These are phyloP conservation scores for Drosophila melanosoma DNA, from an alignment of 2,888 invertebrate species.

Conservation along the genomic window DNA sequence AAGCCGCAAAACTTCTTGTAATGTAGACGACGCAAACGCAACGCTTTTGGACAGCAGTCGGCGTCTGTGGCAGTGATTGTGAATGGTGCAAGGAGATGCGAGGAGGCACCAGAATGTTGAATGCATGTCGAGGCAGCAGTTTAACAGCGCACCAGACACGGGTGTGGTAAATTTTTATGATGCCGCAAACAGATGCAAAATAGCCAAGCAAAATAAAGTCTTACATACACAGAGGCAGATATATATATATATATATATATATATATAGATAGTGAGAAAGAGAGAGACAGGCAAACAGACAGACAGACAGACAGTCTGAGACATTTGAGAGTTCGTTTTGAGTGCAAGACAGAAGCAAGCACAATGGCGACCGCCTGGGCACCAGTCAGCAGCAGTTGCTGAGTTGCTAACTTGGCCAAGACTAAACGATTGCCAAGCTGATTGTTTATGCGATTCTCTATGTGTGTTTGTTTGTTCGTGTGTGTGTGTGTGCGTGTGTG, in stretches of 20 bases:
- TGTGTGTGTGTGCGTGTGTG: constrained; percentile 19
- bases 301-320: constrained; percentile 31
- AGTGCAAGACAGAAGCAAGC: constrained; percentile 35
- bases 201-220: constrained; percentile 65
- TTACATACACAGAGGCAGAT: constrained; percentile 19
- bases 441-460: constrained; percentile 38
- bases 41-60: constrained; percentile 46
- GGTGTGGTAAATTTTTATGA: constrained; percentile 78
- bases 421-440: constrained; percentile 55
- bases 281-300: constrained; percentile 9
- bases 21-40: constrained; percentile 41
- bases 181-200: constrained; percentile 80
- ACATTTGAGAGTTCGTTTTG: constrained; percentile 44
- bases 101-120: constrained; percentile 5
- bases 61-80: constrained; percentile 54
- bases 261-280: constrained; percentile 3
- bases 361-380: constrained; percentile 72
- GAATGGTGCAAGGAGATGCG: constrained; percentile 16
- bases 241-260: constrained; percentile 2
- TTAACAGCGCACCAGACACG: constrained; percentile 73
- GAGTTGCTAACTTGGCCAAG: constrained; percentile 60
- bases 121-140: constrained; percentile 67
- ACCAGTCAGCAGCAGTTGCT: constrained; percentile 67
- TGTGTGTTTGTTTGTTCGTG: constrained; percentile 3
- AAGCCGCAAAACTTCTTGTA: constrained; percentile 49